Conservation (phyloP, 2,888 invertebrate genomes). For the Temnothorax ravouxi region DNA sequence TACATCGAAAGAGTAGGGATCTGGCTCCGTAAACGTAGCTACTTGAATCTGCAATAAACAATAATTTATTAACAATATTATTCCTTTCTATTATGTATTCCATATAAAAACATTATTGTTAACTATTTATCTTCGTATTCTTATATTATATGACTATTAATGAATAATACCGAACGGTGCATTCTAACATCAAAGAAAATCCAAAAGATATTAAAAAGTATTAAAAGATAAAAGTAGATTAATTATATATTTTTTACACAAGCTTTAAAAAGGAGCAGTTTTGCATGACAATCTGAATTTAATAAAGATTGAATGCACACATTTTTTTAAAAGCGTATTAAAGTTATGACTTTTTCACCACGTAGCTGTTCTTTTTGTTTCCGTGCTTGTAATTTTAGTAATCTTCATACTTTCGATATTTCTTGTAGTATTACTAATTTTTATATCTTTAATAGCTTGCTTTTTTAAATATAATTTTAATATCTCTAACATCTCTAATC, state of each 20-base stretch:
- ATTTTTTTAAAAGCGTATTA: background rate
- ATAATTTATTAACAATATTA: background rate
- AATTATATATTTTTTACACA: background rate
- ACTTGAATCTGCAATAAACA: slow-evolving; percentile 78
- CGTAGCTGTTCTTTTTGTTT: background rate
- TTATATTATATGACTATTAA: background rate
- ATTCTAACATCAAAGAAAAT: background rate
- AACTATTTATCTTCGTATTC: background rate
- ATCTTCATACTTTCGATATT: background rate
- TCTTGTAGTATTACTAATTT: background rate
- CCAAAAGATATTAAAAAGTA: background rate
- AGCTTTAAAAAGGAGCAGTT: background rate
- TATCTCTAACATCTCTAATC: background rate
- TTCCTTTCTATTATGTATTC: background rate
- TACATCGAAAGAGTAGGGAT: slow-evolving; percentile 95
- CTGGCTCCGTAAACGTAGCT: slow-evolving; percentile 86
- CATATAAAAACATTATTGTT: background rate
- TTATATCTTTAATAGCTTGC: background rate
- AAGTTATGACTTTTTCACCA: background rate
- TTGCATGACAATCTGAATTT: background rate
- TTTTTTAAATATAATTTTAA: background rate
- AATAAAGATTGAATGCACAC: background rate
- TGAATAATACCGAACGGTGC: background rate
- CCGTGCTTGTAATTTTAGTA: background rate
- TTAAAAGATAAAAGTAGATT: background rate